phyloP scores from a whole-genome alignment of 2,113 vertebrate genomes.

The Orycteropus afer region DNA sequence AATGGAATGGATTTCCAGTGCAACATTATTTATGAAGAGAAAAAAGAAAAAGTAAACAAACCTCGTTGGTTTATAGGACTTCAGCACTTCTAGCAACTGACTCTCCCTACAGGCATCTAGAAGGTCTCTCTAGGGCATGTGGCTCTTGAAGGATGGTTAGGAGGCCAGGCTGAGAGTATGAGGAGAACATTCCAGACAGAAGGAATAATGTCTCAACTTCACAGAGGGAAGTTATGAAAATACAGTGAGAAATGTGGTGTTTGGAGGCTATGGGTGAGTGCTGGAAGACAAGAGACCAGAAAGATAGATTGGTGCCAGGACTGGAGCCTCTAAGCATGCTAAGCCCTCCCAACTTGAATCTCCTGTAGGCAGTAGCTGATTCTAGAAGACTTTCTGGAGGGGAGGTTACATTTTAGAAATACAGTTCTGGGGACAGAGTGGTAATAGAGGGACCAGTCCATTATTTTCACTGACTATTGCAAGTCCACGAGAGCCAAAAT shows the following conservation, averaged over 20 bases:
- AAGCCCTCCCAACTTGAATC: not conserved
- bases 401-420: not conserved
- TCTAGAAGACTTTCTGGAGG: not conserved
- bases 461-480: slow-evolving; percentile 19
- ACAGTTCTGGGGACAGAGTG: not conserved
- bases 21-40: not conserved
- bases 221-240: not conserved
- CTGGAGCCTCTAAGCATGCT: not conserved
- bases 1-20: not conserved
- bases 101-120: not conserved
- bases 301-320: not conserved
- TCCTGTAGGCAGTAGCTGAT: not conserved
- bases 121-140: not conserved
- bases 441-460: not conserved
- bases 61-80: too few species aligned
- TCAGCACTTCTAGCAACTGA: too few species aligned
- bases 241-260: not conserved
- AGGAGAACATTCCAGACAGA: not conserved
- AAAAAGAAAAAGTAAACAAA: not conserved
- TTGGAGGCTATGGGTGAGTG: too few species aligned
- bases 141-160: not conserved
- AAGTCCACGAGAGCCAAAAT: too few species aligned
- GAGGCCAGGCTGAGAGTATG: not conserved
- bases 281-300: not conserved
- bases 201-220: not conserved